These are phyloP conservation scores for Kryptopterus vitreolus DNA, from an alignment of 2,797 vertebrate species.

Conservation along the genomic window DNA sequence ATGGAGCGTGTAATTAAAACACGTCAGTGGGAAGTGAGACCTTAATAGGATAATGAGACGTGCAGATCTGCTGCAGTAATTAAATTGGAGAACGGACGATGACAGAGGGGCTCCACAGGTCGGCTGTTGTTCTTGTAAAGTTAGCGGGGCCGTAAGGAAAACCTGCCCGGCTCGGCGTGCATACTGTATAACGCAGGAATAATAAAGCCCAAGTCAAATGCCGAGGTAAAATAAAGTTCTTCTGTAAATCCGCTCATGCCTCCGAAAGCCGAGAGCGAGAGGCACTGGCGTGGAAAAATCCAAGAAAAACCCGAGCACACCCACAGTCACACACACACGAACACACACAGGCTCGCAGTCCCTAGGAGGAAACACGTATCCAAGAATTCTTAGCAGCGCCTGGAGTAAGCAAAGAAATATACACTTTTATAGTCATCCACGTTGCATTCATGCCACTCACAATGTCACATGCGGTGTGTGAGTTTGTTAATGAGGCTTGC, in stretches of 20 bases:
- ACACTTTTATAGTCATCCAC: not conserved
- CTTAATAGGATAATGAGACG: slow-evolving; percentile 47
- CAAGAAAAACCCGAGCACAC: not conserved
- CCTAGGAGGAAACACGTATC: not conserved
- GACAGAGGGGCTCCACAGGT: slow-evolving; percentile 10
- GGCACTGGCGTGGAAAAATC: not conserved
- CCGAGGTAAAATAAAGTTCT: slow-evolving; percentile 7
- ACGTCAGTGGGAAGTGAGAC: slow-evolving; percentile 31
- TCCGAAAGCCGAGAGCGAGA: not conserved
- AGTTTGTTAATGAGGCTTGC: slow-evolving; percentile 8
- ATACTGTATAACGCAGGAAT: not conserved
- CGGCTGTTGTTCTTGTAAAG: slow-evolving; percentile 1
- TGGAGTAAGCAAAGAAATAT: not conserved
- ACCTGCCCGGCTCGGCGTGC: not conserved
- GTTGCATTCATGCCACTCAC: not conserved
- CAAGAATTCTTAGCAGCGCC: not conserved
- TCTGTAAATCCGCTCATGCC: not conserved
- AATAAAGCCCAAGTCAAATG: slow-evolving; percentile 30
- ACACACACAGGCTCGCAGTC: too few relatives aligned
- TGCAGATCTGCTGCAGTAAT: slow-evolving; percentile 45
- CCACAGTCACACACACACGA: too few relatives aligned
- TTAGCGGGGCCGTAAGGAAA: not conserved
- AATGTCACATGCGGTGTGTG: not conserved
- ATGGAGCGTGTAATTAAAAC: slow-evolving; percentile 59
- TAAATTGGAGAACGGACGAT: slow-evolving; percentile 31